Percentiles rank a stretch among this genome's conserved stretches.
Conservation (phyloP, 2,888 invertebrate species). For the Synanthedon andrenaeformis region DNA sequence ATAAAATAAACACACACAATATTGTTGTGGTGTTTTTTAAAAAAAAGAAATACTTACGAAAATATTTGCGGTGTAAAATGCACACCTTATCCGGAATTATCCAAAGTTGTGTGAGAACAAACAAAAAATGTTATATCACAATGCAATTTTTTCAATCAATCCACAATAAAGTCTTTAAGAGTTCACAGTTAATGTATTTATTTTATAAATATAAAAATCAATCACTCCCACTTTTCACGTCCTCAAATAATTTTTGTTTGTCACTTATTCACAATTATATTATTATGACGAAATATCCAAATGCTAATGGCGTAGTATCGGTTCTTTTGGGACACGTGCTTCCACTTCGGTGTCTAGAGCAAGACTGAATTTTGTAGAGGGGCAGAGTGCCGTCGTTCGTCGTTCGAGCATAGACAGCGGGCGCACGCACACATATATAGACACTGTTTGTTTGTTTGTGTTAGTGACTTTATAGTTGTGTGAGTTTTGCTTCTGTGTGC, state of each 20-base stretch:
- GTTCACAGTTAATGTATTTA: slow-evolving; percentile 35
- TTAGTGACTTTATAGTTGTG: slow-evolving; percentile 20
- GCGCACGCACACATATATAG: slow-evolving; percentile 38
- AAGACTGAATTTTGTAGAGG: slow-evolving; percentile 66
- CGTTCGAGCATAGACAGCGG: slow-evolving; percentile 32
- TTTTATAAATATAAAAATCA: slow-evolving; percentile 29
- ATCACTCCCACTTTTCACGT: slow-evolving; percentile 64
- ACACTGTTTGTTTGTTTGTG: too few species aligned
- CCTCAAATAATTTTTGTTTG: slow-evolving; percentile 28
- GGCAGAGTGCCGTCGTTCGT: slow-evolving; percentile 50
- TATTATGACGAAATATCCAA: slow-evolving; percentile 65
- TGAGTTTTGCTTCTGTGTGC: slow-evolving; percentile 13
- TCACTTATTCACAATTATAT: slow-evolving; percentile 57
- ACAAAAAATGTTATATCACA: slow-evolving; percentile 37
- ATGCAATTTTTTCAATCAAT: slow-evolving; percentile 8
- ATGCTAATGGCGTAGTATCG: slow-evolving; percentile 42
- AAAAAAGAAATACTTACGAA: slow-evolving; percentile 48
- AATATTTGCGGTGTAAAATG: slow-evolving; percentile 62
- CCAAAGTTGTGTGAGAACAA: slow-evolving; percentile 53
- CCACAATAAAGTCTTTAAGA: slow-evolving; percentile 33
- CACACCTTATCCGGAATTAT: slow-evolving; percentile 62
- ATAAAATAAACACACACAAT: too few species aligned
- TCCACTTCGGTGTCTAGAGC: slow-evolving; percentile 42
- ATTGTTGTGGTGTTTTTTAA: neutral
- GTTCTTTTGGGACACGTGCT: slow-evolving; percentile 43